Evolutionary conservation across 2,888 invertebrate species (phyloP), one percentile per base, ranked within the genome.

Genomic region (Yponomeuta cagnagella): DNA sequence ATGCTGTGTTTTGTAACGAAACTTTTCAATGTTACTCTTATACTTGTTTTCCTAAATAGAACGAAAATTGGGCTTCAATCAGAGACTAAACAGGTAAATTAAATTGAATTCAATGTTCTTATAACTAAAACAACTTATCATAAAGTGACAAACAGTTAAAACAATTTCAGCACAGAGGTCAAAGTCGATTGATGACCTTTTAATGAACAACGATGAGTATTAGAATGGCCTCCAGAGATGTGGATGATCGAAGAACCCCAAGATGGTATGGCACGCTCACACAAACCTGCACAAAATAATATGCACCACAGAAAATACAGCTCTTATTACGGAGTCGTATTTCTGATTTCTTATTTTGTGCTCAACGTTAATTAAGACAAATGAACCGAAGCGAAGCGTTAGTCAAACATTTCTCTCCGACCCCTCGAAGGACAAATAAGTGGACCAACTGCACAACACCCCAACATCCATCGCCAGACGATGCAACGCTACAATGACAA

Each of bases 261-360:
- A 12, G 33, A 65, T 52, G 85, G 87, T 85, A 86, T 83, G 81
- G 85, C 88, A 87, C 90, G 90, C 90, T 90, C 89, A 90, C 89
- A 48, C 43, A 84, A 58, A 12, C 6, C 15, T 3, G 52, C 52
- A 58, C 52, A 58, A 58, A 58, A 58, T 15, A 58, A 12, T 58
- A 58, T 58, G 2, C 52, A 12, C 52, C 15, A 58, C 12, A 58
- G 52, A 15, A 58, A 15, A 58, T 15, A 15, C 52, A 15, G 52
- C 52, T 58, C 52, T 8, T 43, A 8, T 43, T 43, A 43, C 43
- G 43, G 52, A 58, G 52, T 58, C 1, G 52, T 58, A 15, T 58
- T 58, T 15, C 52, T 15, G 12, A 15, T 3, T 3, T 58, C 12
- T 58, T 15, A 15, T 15, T 12, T 58, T 58, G 52, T 58, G 52